Evolutionary conservation across 2,888 invertebrate species (phyloP), one percentile per base, ranked within the genome.

Genomic region (Epirrhoe tristata): DNA sequence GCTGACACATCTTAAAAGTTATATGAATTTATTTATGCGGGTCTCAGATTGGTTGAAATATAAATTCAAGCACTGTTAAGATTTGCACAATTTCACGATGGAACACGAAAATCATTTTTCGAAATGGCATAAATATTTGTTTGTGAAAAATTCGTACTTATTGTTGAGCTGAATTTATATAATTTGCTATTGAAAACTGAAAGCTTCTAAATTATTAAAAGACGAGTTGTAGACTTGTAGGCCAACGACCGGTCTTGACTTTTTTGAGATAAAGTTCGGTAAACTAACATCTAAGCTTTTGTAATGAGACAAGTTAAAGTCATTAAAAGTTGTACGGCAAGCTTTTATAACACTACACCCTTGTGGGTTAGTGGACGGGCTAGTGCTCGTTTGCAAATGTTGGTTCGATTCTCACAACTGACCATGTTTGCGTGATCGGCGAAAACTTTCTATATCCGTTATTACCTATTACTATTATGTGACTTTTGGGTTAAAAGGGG

Each of bases 1-100:
- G 82, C 83, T 83, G 84, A 84, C 80, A 80, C 48, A 48, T 16
- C 16, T 16, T 48, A 58, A 50, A 58, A 59, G 34, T 63, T 64
- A 39, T 16, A 48, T 14, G 2, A 48, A 7, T 48, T 48, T 46
- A 14, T 14, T 46, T 48, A 14, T 48, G 14, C 12, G 39, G 39
- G 12, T 43, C 39, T 43, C 39, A 43, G 39, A 43, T 43, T 43
- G 48, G 6, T 48, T 48, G 14, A 14, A 48, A 48, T 48, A 48
- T 48, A 14, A 46, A 5, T 46, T 48, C 14, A 48, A 48, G 2
- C 48, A 48, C 14, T 46, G 6, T 46, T 14, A 16, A 48, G 48
- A 14, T 48, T 16, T 14, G 48, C 16, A 14, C 16, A 43, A 43
- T 43, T 12, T 43, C 39, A 12, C 14, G 46, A 4, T 14, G 5